Evolutionary conservation across 2,797 vertebrate species (phyloP).

Genomic region (Oreochromis mossambicus): DNA sequence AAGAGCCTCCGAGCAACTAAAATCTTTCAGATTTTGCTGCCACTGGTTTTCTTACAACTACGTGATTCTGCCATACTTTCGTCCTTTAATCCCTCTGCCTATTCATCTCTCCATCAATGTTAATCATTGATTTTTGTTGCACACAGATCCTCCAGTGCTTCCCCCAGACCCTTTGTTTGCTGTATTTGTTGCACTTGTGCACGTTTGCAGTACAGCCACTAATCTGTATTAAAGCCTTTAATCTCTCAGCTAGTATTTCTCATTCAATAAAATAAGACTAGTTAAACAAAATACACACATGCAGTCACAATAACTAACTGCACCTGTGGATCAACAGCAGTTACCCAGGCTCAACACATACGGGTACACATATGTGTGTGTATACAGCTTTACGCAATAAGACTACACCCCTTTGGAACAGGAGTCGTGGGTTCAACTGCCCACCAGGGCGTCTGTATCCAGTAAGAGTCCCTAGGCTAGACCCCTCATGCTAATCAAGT

Average conservation of each 20-base stretch:
- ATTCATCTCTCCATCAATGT: conserved; percentile 49
- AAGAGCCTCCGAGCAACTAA: neutral
- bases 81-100: conserved; percentile 46
- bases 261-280: conserved; percentile 9
- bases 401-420: rapidly evolving
- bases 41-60: neutral
- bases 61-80: conserved; percentile 21
- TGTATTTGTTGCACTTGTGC: neutral
- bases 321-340: neutral
- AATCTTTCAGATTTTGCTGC: neutral
- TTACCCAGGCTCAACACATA: neutral
- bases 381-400: neutral
- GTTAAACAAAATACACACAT: neutral
- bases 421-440: neutral
- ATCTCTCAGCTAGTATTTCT: conserved; percentile 3
- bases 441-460: neutral
- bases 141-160: conserved; percentile 4
- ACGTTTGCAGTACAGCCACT: neutral
- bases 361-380: neutral
- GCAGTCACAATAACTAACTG: neutral
- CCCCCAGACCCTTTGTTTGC: neutral
- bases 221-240: conserved; percentile 27
- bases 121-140: conserved; percentile 31
- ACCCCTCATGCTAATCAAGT: neutral
- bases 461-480: too few relatives aligned